Evolutionary conservation across 2,888 invertebrate species (phyloP).

Genomic region (Hipparchia sbordonii): DNA sequence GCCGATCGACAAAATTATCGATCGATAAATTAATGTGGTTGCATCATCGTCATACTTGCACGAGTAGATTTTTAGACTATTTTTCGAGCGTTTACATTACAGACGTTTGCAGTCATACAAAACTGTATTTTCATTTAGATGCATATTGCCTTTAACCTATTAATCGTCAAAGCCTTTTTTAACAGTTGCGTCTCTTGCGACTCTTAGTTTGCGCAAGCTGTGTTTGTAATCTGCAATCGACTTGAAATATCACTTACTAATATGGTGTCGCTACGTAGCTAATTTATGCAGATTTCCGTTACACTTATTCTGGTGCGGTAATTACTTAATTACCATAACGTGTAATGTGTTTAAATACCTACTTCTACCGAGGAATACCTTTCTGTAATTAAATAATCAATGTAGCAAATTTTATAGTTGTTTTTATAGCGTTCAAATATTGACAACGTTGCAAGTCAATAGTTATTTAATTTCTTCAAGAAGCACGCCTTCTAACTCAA

Average conservation of each 20-base stretch:
- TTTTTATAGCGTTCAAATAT: not conserved
- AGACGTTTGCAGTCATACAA: not conserved
- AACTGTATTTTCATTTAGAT: not conserved
- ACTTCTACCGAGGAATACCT: not conserved
- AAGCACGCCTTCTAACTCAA: not conserved
- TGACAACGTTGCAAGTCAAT: no score
- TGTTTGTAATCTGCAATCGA: not conserved
- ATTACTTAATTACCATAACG: constrained; percentile 8
- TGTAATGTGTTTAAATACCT: not conserved
- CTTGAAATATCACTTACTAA: constrained; percentile 1
- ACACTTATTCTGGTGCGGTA: constrained; percentile 9
- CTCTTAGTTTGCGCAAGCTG: not conserved
- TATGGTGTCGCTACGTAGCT: constrained; percentile 5
- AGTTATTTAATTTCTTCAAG: not conserved
- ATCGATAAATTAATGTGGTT: no score
- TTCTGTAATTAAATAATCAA: not conserved
- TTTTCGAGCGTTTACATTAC: not conserved
- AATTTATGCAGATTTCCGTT: constrained; percentile 23
- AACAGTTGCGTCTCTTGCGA: not conserved
- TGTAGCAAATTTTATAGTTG: not conserved
- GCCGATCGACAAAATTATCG: no score
- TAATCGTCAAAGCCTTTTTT: not conserved
- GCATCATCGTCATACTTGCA: no score
- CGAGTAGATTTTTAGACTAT: no score
- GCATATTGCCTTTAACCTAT: not conserved